phyloP scores from a whole-genome alignment of 2,797 vertebrate species.

The Phyllotis vaccarum region DNA sequence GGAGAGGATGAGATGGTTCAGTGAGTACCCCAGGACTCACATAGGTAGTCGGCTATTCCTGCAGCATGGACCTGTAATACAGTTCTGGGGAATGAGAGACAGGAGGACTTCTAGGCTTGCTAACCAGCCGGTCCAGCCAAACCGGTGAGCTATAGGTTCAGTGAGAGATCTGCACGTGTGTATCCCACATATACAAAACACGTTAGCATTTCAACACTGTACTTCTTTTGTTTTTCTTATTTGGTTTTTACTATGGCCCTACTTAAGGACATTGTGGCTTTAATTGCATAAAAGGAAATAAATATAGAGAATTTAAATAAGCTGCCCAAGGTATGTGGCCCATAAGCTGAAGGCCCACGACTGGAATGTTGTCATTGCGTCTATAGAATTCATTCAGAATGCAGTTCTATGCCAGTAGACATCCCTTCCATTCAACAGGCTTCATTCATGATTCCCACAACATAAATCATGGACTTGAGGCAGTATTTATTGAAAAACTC shows the following conservation, averaged over 20 bases:
- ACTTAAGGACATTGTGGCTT: neutral
- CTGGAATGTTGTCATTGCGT: neutral
- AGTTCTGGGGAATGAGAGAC: neutral
- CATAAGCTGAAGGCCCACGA: neutral
- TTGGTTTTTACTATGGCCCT: neutral
- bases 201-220: neutral
- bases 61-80: fast-evolving
- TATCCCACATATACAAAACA: neutral
- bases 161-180: neutral
- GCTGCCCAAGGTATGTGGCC: neutral
- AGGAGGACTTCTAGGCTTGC: neutral
- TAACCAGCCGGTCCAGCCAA: neutral
- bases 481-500: neutral
- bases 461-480: neutral
- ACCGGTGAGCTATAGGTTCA: neutral
- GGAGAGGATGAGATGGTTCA: neutral
- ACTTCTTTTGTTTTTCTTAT: neutral
- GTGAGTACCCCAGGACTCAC: neutral
- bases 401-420: neutral
- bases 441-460: neutral
- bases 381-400: neutral
- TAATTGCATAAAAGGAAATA: neutral
- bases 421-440: neutral
- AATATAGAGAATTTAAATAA: conserved; percentile 18
- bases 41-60: neutral